These are phyloP conservation scores for Delia radicum DNA, from an alignment of 1,140 invertebrate species.

Conservation along the genomic window DNA sequence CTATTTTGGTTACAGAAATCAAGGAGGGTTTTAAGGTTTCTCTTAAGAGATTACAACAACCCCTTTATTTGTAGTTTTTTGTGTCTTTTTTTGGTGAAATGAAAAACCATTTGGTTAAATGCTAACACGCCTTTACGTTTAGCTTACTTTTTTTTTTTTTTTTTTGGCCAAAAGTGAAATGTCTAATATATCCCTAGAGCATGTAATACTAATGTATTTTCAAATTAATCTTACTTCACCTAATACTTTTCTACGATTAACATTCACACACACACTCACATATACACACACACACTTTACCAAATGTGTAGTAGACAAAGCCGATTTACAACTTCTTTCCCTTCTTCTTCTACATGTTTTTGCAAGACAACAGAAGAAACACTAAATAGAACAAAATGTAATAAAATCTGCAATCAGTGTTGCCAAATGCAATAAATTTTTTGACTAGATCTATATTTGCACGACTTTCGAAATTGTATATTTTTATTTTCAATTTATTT, in stretches of 20 bases:
- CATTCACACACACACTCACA: not conserved
- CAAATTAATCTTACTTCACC: conserved; percentile 10
- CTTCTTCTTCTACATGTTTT: not conserved
- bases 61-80: not conserved
- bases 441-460: too few relatives aligned
- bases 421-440: too few relatives aligned
- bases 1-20: too few relatives aligned
- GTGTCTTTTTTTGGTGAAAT: not conserved
- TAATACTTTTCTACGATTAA: not conserved
- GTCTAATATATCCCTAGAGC: not conserved
- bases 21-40: not conserved
- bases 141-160: too few relatives aligned
- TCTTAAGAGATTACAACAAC: not conserved
- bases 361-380: too few relatives aligned
- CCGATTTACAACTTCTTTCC: conserved; percentile 13
- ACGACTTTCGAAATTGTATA: too few relatives aligned
- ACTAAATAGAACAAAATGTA: too few relatives aligned
- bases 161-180: not conserved
- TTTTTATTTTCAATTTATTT: too few relatives aligned
- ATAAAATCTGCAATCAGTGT: too few relatives aligned
- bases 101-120: not conserved
- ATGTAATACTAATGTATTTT: not conserved
- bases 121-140: not conserved
- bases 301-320: conserved; percentile 11
- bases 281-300: not conserved